Evolutionary conservation across 23 tunicate genomes (phyloP).

Genomic region (Clavelina lepadiformis): DNA sequence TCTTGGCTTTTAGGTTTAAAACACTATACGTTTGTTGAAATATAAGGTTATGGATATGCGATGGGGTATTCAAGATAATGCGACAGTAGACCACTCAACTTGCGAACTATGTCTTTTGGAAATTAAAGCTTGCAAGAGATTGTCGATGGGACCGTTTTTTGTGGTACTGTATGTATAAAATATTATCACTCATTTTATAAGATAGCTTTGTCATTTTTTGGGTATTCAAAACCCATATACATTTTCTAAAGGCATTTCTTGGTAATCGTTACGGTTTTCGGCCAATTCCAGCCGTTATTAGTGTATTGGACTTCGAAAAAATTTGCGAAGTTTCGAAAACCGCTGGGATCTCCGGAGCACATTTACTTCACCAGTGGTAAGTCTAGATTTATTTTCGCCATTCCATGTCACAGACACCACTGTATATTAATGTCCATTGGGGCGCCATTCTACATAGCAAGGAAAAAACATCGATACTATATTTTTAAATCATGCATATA

Average conservation of each 20-base stretch:
- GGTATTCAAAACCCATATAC: neutral
- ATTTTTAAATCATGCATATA: too few species aligned
- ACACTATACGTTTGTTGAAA: neutral
- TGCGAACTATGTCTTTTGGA: conserved; percentile 64
- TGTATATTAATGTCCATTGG: too few species aligned
- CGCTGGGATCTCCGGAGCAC: neutral
- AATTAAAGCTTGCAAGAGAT: conserved; percentile 57
- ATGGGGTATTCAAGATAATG: conserved; percentile 89
- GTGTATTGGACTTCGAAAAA: conserved; percentile 8
- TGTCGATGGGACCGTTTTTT: conserved; percentile 80
- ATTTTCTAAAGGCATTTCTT: conserved; percentile 53
- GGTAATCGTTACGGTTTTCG: conserved; percentile 82
- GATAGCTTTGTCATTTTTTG: neutral
- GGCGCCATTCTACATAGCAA: too few species aligned
- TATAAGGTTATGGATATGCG: conserved; percentile 79
- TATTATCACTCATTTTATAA: neutral
- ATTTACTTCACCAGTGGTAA: conserved; percentile 47
- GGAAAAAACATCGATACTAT: too few species aligned
- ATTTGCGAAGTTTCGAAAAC: conserved; percentile 17
- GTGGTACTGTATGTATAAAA: conserved; percentile 41
- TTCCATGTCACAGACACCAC: too few species aligned
- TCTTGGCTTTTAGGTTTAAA: neutral
- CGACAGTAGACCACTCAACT: conserved; percentile 73
- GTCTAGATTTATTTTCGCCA: neutral
- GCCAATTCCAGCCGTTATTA: conserved; percentile 56